phyloP scores from a whole-genome alignment of 1,140 invertebrate genomes.

The Muscidifurax raptorellus region DNA sequence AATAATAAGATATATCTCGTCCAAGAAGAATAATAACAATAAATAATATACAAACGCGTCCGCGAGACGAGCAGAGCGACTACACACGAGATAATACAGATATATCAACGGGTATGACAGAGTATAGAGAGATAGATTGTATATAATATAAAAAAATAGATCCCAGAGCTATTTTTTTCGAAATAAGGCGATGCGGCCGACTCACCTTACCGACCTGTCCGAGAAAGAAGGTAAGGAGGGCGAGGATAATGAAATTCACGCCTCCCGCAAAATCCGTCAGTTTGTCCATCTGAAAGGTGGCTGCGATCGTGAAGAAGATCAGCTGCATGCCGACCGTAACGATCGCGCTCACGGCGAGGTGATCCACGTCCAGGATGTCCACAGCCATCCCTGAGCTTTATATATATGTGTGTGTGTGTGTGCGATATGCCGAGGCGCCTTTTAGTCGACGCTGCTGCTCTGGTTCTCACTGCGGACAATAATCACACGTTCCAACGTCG shows the following conservation, averaged over 20 bases:
- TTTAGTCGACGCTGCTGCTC: no score
- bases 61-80: no score
- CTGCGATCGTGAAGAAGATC: conserved; percentile 90
- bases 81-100: no score
- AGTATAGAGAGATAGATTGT: not conserved
- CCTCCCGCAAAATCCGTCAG: conserved; percentile 94
- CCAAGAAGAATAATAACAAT: no score
- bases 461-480: not conserved
- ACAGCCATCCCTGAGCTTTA: conserved; percentile 77
- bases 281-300: conserved; percentile 91
- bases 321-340: conserved; percentile 92
- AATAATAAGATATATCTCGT: no score
- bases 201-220: conserved; percentile 85
- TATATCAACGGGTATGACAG: not conserved
- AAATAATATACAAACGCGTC: no score
- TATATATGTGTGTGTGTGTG: no score
- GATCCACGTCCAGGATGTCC: conserved; percentile 87
- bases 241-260: conserved; percentile 92
- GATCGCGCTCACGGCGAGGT: conserved; percentile 91
- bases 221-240: conserved; percentile 89
- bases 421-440: no score
- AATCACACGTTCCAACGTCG: no score
- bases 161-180: conserved; percentile 49
- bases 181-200: conserved; percentile 32
- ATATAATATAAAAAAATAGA: not conserved